Evolutionary conservation across 1,140 invertebrate species (phyloP).

Genomic region (Lanistes nyassanus): DNA sequence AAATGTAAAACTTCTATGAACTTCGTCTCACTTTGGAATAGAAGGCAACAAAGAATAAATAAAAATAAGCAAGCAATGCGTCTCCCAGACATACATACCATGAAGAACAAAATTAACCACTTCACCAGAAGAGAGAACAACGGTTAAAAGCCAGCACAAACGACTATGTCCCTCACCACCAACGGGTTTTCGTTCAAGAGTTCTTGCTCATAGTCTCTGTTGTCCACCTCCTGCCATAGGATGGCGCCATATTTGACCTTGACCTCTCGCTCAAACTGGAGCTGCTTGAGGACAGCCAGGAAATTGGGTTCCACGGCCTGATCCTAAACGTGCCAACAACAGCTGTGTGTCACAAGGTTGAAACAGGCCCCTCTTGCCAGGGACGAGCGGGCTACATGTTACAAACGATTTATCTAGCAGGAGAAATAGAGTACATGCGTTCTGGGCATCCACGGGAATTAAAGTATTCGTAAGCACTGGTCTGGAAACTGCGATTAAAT

Average conservation of each 20-base stretch:
- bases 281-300: slow-evolving; percentile 28
- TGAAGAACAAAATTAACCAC: not conserved
- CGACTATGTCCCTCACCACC: slow-evolving; percentile 21
- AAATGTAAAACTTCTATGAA: too few species aligned
- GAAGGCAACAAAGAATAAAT: not conserved
- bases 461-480: too few species aligned
- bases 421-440: too few species aligned
- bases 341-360: too few species aligned
- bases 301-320: slow-evolving; percentile 34
- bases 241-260: slow-evolving; percentile 35
- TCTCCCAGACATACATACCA: not conserved
- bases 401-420: too few species aligned
- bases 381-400: too few species aligned
- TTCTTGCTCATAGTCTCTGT: slow-evolving; percentile 33
- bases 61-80: not conserved
- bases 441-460: too few species aligned
- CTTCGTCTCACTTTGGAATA: too few species aligned
- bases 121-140: not conserved
- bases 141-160: slow-evolving; percentile 21
- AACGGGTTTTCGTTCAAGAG: slow-evolving; percentile 43
- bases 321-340: slow-evolving; percentile 29
- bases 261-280: slow-evolving; percentile 22
- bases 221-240: slow-evolving; percentile 29
- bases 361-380: too few species aligned
- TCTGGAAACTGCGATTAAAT: too few species aligned